phyloP scores from a whole-genome alignment of 2,888 invertebrate genomes.

The Miltochrista miniata region DNA sequence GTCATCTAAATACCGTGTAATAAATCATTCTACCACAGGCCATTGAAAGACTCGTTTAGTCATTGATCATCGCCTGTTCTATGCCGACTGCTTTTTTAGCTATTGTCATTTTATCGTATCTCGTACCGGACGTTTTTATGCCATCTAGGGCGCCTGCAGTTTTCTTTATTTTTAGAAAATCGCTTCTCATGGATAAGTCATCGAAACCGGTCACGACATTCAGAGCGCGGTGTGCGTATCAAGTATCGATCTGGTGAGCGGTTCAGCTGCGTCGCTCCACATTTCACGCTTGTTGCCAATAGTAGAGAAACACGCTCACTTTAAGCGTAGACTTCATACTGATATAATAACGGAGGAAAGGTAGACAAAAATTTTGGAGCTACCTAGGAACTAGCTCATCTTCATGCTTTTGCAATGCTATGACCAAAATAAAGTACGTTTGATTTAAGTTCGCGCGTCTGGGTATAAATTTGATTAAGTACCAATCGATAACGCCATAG shows the following conservation, averaged over 20 bases:
- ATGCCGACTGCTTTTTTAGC: constrained; percentile 26
- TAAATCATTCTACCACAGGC: constrained; percentile 19
- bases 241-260: constrained; percentile 76
- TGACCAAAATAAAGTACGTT: no score
- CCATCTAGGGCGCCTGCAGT: constrained; percentile 23
- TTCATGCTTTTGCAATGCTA: no score
- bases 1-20: constrained; percentile 16
- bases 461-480: no score
- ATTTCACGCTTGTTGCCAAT: constrained; percentile 71
- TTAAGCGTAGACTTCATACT: constrained; percentile 18
- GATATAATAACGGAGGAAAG: no score
- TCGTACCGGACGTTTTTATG: constrained; percentile 32
- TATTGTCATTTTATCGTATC: constrained; percentile 8
- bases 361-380: no score
- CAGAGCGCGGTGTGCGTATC: constrained; percentile 75
- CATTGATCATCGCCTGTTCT: constrained; percentile 29
- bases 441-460: no score
- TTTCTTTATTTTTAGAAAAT: constrained; percentile 46
- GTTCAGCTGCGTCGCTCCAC: constrained; percentile 72
- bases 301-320: constrained; percentile 54
- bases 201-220: constrained; percentile 68
- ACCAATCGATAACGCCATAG: no score
- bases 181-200: constrained; percentile 49
- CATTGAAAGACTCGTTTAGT: constrained; percentile 14
- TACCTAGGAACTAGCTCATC: no score